Evolutionary conservation across 2,797 vertebrate species (phyloP).

Genomic region (Protonibea diacanthus): DNA sequence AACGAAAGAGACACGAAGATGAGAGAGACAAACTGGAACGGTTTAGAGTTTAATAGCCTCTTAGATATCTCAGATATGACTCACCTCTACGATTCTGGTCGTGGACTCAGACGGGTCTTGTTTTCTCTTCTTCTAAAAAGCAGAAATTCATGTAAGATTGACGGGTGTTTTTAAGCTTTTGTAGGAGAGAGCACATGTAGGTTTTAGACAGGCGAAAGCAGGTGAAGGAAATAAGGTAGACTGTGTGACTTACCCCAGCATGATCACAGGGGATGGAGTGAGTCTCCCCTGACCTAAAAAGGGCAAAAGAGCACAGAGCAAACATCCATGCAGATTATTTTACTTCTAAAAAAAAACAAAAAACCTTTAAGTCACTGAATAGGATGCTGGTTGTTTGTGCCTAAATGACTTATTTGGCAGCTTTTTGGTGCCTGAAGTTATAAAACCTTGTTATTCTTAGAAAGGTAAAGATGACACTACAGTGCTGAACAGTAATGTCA

Average conservation of each 20-base stretch:
- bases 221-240: neutral
- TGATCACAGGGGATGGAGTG: slow-evolving; percentile 76
- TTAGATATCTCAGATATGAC: slow-evolving; percentile 25
- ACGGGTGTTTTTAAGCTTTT: neutral
- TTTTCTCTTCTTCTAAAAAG: slow-evolving; percentile 88
- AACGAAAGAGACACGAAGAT: slow-evolving; percentile 3
- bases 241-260: slow-evolving; percentile 78
- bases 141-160: slow-evolving; percentile 42
- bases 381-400: neutral
- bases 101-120: slow-evolving; percentile 79
- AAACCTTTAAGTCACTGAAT: neutral
- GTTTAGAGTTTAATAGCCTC: neutral
- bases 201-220: neutral
- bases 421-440: neutral
- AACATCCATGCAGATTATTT: neutral
- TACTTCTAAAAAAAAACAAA: neutral
- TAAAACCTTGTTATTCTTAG: neutral
- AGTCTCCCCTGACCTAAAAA: slow-evolving; percentile 76
- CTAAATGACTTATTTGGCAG: neutral
- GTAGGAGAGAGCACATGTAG: rapidly evolving
- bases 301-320: neutral
- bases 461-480: neutral
- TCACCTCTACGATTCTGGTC: slow-evolving; percentile 81
- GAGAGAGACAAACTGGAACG: neutral
- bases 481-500: neutral